phyloP scores from a whole-genome alignment of 2,888 invertebrate species.

The Hydriomena furcata region DNA sequence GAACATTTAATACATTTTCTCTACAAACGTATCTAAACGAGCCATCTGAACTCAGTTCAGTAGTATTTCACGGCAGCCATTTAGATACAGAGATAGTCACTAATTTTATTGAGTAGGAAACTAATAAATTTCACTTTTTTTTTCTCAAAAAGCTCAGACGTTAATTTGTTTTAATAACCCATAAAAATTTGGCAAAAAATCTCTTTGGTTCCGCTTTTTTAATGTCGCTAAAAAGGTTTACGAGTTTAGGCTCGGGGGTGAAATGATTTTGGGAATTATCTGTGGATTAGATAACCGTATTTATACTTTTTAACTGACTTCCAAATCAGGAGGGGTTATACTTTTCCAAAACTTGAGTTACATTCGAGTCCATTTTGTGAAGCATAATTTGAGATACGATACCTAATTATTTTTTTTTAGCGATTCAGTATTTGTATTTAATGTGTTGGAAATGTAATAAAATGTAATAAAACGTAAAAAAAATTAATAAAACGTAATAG shows the following conservation, averaged over 20 bases:
- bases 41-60: slow-evolving; percentile 49
- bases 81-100: slow-evolving; percentile 69
- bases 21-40: slow-evolving; percentile 54
- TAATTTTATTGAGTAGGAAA: slow-evolving; percentile 76
- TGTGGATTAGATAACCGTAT: background rate
- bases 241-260: slow-evolving; percentile 38
- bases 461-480: too few species aligned
- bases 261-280: slow-evolving; percentile 18
- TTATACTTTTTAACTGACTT: too few species aligned
- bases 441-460: too few species aligned
- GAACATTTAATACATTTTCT: slow-evolving; percentile 18
- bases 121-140: slow-evolving; percentile 71
- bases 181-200: slow-evolving; percentile 70
- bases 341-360: background rate
- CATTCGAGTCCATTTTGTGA: background rate
- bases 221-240: slow-evolving; percentile 63
- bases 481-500: too few species aligned
- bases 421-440: too few species aligned
- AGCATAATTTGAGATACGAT: too few species aligned
- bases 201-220: slow-evolving; percentile 62
- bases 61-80: slow-evolving; percentile 58
- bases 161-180: slow-evolving; percentile 79
- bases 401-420: too few species aligned
- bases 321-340: too few species aligned
- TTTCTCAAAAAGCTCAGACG: slow-evolving; percentile 40